Conservation (phyloP, 2,113 vertebrate species). For the Crotalus helleri region DNA sequence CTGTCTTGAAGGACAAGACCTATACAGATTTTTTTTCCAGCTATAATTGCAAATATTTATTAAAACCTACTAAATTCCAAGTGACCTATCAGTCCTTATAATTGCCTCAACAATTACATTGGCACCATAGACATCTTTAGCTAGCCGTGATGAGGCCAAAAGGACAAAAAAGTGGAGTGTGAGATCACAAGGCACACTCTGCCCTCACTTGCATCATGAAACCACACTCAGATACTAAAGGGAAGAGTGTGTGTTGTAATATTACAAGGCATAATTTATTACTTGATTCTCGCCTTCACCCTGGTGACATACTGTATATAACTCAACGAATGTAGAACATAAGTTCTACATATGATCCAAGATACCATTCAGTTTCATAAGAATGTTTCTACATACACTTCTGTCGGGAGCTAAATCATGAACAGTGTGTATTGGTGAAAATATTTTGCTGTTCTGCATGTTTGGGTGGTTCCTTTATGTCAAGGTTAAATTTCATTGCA, state of each 20-base stretch:
- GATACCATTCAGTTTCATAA: background rate
- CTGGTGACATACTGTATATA: background rate
- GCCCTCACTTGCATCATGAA: background rate
- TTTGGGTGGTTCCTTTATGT: background rate
- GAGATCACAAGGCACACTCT: background rate
- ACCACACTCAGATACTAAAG: background rate
- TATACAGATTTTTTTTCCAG: background rate
- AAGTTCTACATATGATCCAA: background rate
- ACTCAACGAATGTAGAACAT: background rate
- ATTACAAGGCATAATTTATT: background rate
- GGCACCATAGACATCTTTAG: background rate
- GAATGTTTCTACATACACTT: background rate
- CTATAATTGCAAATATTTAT: background rate
- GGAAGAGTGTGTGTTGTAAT: background rate
- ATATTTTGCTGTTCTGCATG: background rate
- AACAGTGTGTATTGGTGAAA: background rate
- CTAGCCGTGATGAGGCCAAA: background rate
- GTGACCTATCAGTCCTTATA: background rate
- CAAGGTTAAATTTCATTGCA: background rate
- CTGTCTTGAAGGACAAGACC: background rate
- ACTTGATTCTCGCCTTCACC: background rate
- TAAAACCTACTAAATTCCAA: background rate
- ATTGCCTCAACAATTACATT: background rate
- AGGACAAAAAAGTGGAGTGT: background rate
- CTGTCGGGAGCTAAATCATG: background rate